Percentiles rank a stretch among this genome's conserved stretches.
phyloP scores from a whole-genome alignment of 2,797 vertebrate species.

The Dendrocincla tyrannina region DNA sequence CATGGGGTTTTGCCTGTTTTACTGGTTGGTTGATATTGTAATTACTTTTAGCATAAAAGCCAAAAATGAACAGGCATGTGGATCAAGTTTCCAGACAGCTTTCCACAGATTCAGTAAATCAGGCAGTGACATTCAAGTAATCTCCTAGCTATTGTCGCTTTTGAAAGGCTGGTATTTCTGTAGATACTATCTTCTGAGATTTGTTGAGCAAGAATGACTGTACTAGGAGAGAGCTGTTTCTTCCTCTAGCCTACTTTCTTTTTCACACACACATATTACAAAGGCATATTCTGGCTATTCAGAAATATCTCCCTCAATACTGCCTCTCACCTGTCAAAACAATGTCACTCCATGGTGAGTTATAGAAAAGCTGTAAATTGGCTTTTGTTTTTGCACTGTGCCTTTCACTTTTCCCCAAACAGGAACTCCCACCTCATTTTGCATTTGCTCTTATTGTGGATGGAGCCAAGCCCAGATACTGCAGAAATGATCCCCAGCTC shows the following conservation, averaged over 20 bases:
- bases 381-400: slow-evolving; percentile 13
- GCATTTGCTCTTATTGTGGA: neutral
- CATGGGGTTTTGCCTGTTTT: neutral
- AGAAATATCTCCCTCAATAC: neutral
- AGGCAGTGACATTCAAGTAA: neutral
- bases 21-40: slow-evolving; percentile 9
- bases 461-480: neutral
- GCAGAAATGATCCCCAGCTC: neutral
- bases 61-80: neutral
- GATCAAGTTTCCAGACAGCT: slow-evolving; percentile 4
- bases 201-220: slow-evolving; percentile 1
- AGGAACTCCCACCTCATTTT: slow-evolving; percentile 23
- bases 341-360: neutral
- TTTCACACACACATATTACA: neutral
- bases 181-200: slow-evolving; percentile 10
- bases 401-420: slow-evolving; percentile 2
- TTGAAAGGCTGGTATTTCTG: slow-evolving; percentile 5
- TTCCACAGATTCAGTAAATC: neutral
- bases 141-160: slow-evolving; percentile 8
- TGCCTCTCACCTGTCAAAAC: slow-evolving; percentile 49
- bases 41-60: neutral
- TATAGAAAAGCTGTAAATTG: slow-evolving; percentile 29
- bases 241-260: neutral
- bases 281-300: neutral
- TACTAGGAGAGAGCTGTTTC: neutral